These are phyloP conservation scores for Rhogogaster chlorosoma DNA, from an alignment of 2,888 invertebrate species.

Conservation along the genomic window DNA sequence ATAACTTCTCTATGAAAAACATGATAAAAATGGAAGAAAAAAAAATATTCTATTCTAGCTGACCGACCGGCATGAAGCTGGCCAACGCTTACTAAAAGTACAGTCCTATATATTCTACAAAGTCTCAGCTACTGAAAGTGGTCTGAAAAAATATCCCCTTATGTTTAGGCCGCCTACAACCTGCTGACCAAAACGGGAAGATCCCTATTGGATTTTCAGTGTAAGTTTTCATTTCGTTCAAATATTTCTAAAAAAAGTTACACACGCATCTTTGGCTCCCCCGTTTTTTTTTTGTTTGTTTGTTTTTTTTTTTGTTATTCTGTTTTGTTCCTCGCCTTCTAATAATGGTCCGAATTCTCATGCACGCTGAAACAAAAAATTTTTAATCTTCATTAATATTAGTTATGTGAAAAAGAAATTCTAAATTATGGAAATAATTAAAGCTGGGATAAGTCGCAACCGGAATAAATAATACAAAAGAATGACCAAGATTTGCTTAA, in stretches of 20 bases:
- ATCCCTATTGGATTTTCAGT: slow-evolving; percentile 55
- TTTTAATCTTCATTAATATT: neutral
- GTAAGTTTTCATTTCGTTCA: slow-evolving; percentile 59
- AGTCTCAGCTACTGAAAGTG: slow-evolving; percentile 56
- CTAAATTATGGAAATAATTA: neutral
- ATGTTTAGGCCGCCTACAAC: slow-evolving; percentile 53
- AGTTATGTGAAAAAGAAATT: neutral
- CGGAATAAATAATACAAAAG: neutral
- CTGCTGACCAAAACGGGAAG: slow-evolving; percentile 52
- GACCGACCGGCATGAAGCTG: slow-evolving; percentile 36
- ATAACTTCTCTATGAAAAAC: slow-evolving; percentile 46
- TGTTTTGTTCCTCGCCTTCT: slow-evolving; percentile 58
- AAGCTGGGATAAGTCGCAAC: neutral
- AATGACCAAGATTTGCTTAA: slow-evolving; percentile 5
- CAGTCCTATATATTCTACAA: slow-evolving; percentile 53
- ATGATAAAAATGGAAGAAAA: slow-evolving; percentile 48
- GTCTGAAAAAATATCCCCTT: slow-evolving; percentile 62
- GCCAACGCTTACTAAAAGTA: slow-evolving; percentile 50
- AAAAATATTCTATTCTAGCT: slow-evolving; percentile 37
- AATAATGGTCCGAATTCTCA: slow-evolving; percentile 75
- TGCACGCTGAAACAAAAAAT: slow-evolving; percentile 73
- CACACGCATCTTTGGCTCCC: slow-evolving; percentile 77
- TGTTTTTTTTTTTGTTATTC: slow-evolving; percentile 56
- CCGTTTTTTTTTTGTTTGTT: slow-evolving; percentile 57
- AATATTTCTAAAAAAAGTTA: slow-evolving; percentile 71